These are phyloP conservation scores for Tenthredo mesomela DNA, from an alignment of 2,888 invertebrate species.

Conservation along the genomic window DNA sequence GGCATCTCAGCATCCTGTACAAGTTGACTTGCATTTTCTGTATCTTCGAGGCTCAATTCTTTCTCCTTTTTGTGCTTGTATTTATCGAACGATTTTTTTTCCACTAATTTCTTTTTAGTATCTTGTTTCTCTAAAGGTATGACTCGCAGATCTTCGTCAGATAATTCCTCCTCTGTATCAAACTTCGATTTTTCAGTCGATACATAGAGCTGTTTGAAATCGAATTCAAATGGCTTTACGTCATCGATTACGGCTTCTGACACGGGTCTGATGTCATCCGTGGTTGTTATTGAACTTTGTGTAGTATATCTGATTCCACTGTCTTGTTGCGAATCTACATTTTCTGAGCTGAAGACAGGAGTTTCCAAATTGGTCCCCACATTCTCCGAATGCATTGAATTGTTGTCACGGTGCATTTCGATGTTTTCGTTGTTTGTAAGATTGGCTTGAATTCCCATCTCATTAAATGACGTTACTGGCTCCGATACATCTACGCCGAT, in stretches of 20 bases:
- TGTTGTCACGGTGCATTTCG: background rate
- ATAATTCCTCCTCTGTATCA: conserved; percentile 57
- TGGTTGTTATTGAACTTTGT: conserved; percentile 53
- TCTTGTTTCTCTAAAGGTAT: conserved; percentile 69
- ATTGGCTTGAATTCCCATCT: conserved; percentile 1
- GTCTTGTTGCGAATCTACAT: background rate
- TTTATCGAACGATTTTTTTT: conserved; percentile 63
- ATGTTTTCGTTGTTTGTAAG: background rate
- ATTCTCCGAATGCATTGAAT: background rate
- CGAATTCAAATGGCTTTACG: conserved; percentile 64
- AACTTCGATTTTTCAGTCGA: conserved; percentile 62
- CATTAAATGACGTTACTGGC: background rate
- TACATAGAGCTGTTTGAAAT: conserved; percentile 66
- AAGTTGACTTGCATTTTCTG: conserved; percentile 9
- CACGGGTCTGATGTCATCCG: conserved; percentile 72
- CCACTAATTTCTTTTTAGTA: conserved; percentile 59
- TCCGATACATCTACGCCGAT: background rate
- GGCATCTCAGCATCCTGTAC: background rate
- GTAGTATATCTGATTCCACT: background rate
- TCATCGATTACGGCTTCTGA: conserved; percentile 71
- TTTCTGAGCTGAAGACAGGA: background rate
- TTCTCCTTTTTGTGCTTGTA: conserved; percentile 65
- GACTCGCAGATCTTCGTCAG: conserved; percentile 69
- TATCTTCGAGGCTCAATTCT: conserved; percentile 59
- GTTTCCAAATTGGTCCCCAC: conserved; percentile 2